These are phyloP conservation scores for Diaprepes abbreviatus DNA, from an alignment of 2,888 invertebrate genomes.

Conservation along the genomic window DNA sequence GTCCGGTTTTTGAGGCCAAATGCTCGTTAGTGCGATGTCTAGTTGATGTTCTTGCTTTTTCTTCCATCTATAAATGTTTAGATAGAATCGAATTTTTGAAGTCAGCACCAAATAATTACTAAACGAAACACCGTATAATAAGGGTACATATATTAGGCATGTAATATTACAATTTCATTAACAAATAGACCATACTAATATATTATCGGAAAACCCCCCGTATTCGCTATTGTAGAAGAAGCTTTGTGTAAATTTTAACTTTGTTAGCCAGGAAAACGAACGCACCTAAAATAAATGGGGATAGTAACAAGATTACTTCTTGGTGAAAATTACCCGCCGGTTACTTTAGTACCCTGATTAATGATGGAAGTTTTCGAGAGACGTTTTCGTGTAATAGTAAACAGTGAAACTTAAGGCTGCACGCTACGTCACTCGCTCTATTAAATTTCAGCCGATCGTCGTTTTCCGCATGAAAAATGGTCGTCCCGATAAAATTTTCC, in stretches of 20 bases:
- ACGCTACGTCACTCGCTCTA: constrained; percentile 17
- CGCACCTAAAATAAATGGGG: constrained; percentile 3
- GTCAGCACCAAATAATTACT: too few relatives aligned
- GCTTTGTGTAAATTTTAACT: not conserved
- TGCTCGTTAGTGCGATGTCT: too few relatives aligned
- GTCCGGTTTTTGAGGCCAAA: too few relatives aligned
- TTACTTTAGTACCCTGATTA: constrained; percentile 16
- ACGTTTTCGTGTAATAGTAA: constrained; percentile 20
- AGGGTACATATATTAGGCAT: too few relatives aligned
- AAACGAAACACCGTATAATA: too few relatives aligned
- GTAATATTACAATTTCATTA: too few relatives aligned
- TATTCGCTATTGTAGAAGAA: too few relatives aligned
- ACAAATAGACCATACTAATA: too few relatives aligned
- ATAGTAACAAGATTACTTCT: constrained; percentile 6
- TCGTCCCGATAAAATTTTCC: constrained; percentile 1
- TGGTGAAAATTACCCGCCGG: constrained; percentile 17
- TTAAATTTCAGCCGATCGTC: constrained; percentile 21
- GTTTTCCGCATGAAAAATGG: constrained; percentile 25
- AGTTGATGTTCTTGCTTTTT: too few relatives aligned
- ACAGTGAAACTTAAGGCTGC: constrained; percentile 17
- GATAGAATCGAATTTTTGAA: too few relatives aligned
- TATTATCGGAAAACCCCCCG: too few relatives aligned
- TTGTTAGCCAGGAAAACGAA: not conserved
- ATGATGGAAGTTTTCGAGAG: constrained; percentile 12
- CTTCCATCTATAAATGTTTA: too few relatives aligned